Percentiles rank a stretch among this genome's conserved stretches.
phyloP scores from a whole-genome alignment of 2,113 vertebrate genomes.

The Pollimyrus isidori region DNA sequence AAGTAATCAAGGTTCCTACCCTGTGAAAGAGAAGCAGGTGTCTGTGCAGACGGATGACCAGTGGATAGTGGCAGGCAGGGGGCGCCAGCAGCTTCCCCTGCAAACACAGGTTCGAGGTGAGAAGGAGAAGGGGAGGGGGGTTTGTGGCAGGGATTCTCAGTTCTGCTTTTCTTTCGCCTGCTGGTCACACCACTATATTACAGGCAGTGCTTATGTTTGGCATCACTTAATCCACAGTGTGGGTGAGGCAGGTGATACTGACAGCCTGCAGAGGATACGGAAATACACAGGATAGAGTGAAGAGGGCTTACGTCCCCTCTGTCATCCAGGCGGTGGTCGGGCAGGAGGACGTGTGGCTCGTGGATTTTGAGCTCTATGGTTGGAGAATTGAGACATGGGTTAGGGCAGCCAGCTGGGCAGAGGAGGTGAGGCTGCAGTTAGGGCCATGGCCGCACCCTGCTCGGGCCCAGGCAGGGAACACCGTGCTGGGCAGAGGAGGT shows the following conservation, averaged over 20 bases:
- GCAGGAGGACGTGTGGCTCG: slow-evolving; percentile 41
- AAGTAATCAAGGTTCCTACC: slow-evolving; percentile 49
- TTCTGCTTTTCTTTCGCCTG: not conserved
- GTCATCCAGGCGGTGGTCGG: slow-evolving; percentile 47
- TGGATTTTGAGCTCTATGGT: slow-evolving; percentile 53
- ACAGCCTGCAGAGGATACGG: not conserved
- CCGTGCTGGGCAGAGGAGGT: not conserved
- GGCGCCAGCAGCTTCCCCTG: slow-evolving; percentile 41
- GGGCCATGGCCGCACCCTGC: not conserved
- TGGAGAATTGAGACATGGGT: slow-evolving; percentile 47
- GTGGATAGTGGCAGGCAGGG: slow-evolving; percentile 60
- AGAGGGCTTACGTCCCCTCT: slow-evolving; percentile 49
- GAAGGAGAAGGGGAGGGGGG: not conserved
- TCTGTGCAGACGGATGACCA: slow-evolving; percentile 53
- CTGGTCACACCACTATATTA: not conserved
- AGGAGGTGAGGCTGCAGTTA: not conserved
- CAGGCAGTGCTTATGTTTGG: not conserved
- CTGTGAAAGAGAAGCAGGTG: slow-evolving; percentile 76
- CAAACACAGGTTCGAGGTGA: slow-evolving; percentile 25
- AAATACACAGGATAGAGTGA: slow-evolving; percentile 21
- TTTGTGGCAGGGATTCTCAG: not conserved
- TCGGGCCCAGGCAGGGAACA: not conserved
- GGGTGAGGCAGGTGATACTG: not conserved
- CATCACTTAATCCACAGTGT: not conserved
- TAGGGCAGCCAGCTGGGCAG: slow-evolving; percentile 24